Conservation (phyloP, 2,888 invertebrate genomes). For the Pherbina coryleti region DNA sequence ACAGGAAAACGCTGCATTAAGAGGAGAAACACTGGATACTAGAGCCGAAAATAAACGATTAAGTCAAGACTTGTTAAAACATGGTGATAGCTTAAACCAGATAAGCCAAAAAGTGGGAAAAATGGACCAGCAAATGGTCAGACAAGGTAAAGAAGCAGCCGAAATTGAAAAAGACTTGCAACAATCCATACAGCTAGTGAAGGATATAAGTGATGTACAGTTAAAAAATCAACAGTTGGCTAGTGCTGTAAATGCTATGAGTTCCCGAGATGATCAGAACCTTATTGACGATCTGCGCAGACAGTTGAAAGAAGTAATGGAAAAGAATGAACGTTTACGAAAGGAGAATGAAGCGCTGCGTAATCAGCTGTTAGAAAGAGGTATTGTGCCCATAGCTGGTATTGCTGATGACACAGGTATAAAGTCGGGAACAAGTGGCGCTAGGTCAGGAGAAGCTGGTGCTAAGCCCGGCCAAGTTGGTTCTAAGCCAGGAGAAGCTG, state of each 20-base stretch:
- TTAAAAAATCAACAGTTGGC: constrained; percentile 55
- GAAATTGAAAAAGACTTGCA: constrained; percentile 54
- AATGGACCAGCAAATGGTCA: constrained; percentile 52
- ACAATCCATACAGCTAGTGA: constrained; percentile 54
- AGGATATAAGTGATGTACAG: constrained; percentile 58
- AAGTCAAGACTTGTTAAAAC: constrained; percentile 42
- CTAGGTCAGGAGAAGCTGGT: constrained; percentile 1
- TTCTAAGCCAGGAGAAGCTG: not conserved
- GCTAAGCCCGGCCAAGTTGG: not conserved
- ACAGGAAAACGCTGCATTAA: constrained; percentile 44
- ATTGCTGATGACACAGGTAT: not conserved
- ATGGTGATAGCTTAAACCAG: constrained; percentile 30
- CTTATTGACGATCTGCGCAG: constrained; percentile 53
- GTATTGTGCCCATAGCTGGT: constrained; percentile 45
- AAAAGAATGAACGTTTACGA: constrained; percentile 49
- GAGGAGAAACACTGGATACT: constrained; percentile 33
- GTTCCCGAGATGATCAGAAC: constrained; percentile 52
- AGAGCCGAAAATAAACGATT: constrained; percentile 52
- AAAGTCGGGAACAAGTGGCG: not conserved
- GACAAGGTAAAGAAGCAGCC: constrained; percentile 43
- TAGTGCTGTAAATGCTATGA: constrained; percentile 53
- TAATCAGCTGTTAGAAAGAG: constrained; percentile 46
- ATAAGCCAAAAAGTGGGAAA: constrained; percentile 49
- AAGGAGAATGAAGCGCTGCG: constrained; percentile 48
- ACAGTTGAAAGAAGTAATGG: constrained; percentile 53